Evolutionary conservation across 2,113 vertebrate genomes (phyloP).

Genomic region (Pyrgilauda ruficollis): DNA sequence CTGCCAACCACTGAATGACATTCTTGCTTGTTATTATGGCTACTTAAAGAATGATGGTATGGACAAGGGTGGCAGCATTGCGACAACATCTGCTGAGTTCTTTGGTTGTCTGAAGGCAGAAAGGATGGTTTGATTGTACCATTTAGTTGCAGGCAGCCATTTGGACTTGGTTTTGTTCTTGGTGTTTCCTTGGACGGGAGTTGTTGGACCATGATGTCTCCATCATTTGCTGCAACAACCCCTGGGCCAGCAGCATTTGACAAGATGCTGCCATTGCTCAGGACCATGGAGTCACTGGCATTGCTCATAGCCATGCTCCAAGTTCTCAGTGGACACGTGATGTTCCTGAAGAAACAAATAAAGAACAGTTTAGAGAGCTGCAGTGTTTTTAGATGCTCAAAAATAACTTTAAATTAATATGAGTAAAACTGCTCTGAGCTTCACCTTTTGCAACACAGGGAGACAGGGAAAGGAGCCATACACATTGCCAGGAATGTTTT

Average conservation of each 20-base stretch:
- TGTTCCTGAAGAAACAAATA: slow-evolving; percentile 17
- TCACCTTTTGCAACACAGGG: not conserved
- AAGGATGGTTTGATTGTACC: slow-evolving; percentile 75
- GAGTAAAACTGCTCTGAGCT: not conserved
- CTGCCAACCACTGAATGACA: slow-evolving; percentile 67
- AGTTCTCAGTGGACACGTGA: not conserved
- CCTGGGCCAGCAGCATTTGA: slow-evolving; percentile 32
- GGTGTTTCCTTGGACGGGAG: slow-evolving; percentile 60
- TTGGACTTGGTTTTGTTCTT: slow-evolving; percentile 70
- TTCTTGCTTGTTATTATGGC: slow-evolving; percentile 79
- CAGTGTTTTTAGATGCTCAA: not conserved
- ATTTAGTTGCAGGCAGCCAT: slow-evolving; percentile 76
- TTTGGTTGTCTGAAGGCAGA: slow-evolving; percentile 77
- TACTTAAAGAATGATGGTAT: slow-evolving; percentile 78
- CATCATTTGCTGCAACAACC: slow-evolving; percentile 12
- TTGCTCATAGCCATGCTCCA: slow-evolving; percentile 77
- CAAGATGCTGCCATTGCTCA: slow-evolving; percentile 74
- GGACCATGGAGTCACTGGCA: slow-evolving; percentile 60
- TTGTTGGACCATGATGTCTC: slow-evolving; percentile 43
- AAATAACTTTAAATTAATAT: not conserved
- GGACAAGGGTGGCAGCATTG: slow-evolving; percentile 81
- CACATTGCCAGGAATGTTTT: not conserved
- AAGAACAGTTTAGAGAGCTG: not conserved
- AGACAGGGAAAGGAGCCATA: not conserved
- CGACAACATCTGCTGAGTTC: slow-evolving; percentile 63